Base-by-base conservation (phyloP, 92 coral and sea anemone species). In the Umimayanthus chanpuru region DNA sequence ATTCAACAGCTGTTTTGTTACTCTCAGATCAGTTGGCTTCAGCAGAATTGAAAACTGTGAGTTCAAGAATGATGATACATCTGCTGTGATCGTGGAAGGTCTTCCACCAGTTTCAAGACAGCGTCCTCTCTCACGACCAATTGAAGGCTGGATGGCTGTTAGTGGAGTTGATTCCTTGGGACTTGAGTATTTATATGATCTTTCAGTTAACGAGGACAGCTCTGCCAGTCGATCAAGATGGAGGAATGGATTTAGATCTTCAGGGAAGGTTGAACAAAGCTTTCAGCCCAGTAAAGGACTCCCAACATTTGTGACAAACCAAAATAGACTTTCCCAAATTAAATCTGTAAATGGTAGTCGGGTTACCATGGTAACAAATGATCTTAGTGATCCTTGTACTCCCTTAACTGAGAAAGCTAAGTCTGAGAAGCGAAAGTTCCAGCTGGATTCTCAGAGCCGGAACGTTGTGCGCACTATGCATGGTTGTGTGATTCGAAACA, bases 41-140 rank as follows among this genome's bases (percentile, higher is more conserved):
- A 92, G 99, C 76, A 94, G 92, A 66, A 92, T 97, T 49, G 98
- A 95, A 77, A 96, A 97, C 88, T 97, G 99, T 82, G 96, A 92
- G 82, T 97, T 97, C 72, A 91, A 93, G 79, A 92, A 92, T 39
- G 99, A 93, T 6, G 99, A 97, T 61, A 92, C 94, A 4, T 91
- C 99, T 5, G 94, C 97, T 7, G 76, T 97, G 10, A 82, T 97
- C 74, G 90, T 97, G 6, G 99, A 97, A 85, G 99, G 99, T 1
- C 87, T 91, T 75, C 99, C 98, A 26, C 96, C 98, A 61, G 76
- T 94, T 72, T 86, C 97, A n/a, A 72, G 98, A 26, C 95, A 91
- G 41, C 92, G 98, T 66, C 97, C 98, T 1, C 65, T 85, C 53
- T 96, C 98, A 28, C 83, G 96, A 49, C 99, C 98, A 18, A 90